Evolutionary conservation across 2,113 vertebrate genomes (phyloP).

Genomic region (Pungitius pungitius): DNA sequence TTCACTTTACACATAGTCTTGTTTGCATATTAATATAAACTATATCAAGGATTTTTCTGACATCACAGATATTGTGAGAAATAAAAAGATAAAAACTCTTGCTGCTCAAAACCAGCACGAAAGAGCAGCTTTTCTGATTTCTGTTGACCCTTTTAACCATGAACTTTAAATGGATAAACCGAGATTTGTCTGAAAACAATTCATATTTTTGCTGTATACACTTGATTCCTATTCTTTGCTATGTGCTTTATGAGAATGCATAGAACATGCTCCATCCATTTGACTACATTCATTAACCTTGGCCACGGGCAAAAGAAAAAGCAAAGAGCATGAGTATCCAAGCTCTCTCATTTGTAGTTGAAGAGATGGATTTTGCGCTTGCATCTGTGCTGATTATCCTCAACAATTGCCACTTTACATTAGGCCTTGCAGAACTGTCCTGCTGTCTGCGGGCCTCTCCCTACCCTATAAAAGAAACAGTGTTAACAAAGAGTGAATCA

Average conservation of each 20-base stretch:
- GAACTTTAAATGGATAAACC: not conserved
- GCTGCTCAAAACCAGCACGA: not conserved
- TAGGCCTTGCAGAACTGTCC: not conserved
- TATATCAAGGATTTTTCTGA: no score
- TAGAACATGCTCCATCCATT: not conserved
- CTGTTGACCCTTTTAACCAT: not conserved
- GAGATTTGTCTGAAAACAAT: not conserved
- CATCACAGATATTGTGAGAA: no score
- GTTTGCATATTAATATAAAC: no score
- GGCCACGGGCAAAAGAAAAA: not conserved
- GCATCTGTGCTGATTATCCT: not conserved
- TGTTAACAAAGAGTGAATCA: slow-evolving; percentile 23
- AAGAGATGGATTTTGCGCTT: not conserved
- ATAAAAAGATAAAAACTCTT: not conserved
- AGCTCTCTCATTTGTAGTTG: not conserved
- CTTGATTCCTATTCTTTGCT: not conserved
- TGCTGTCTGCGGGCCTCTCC: not conserved
- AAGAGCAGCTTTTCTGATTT: not conserved
- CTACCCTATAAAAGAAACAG: not conserved
- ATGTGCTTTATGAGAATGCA: not conserved
- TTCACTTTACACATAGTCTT: not conserved
- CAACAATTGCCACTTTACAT: not conserved
- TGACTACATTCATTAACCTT: slow-evolving; percentile 1
- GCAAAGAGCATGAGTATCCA: not conserved
- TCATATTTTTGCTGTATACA: not conserved